Base-by-base conservation (phyloP, 92 coral and sea anemone genomes). In the Epizoanthus ramosus region DNA sequence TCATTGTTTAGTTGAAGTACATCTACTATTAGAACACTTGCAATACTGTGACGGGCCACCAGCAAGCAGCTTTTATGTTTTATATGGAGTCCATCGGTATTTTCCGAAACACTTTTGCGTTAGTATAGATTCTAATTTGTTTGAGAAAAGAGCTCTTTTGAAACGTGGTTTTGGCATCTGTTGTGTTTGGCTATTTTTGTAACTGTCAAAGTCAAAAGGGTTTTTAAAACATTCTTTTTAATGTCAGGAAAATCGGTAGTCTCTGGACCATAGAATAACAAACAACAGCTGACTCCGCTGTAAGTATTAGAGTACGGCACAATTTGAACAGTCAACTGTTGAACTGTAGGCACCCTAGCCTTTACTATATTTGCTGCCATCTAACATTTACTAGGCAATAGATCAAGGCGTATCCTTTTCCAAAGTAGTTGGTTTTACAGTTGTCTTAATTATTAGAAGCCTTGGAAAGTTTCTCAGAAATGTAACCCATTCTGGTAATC, bases 231-330 rank as follows among this genome's bases (percentile, higher is more conserved):
- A 12, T 18, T 35, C 9, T 74, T 53, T 74, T 35, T 35, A 35
- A 35, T 4, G 39, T 35, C 39, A 37, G 43, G 6, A 16, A 25
- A n/a, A 21, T 8, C 54, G 71, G 58, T 41, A 43, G 61, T 45
- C 54, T 77, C 58, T 63, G 25, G 9, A 25, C 69, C 82, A 59
- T 77, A 61, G 60, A 43, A 77, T 43, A 77, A 76, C 81, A 59
- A 77, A 45, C 25, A 23, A 17, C 82, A 41, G 82, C 82, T 63
- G 82, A 8, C 37, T 68, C 3, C 21, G 57, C 41, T 21, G 2
- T 28, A 28, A 28, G 31, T 28, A 37, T 37, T 37, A 37, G 39
- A 65, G 25, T 63, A 47, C 13, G 4, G 10, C 13, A 7, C 53
- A 45, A 45, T 6, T n/a, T n/a, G n/a, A n/a, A n/a, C n/a, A n/a